Percentiles rank a stretch among this genome's conserved stretches.
These are phyloP conservation scores for Danionella cerebrum DNA, from an alignment of 2,113 vertebrate species.

Conservation along the genomic window DNA sequence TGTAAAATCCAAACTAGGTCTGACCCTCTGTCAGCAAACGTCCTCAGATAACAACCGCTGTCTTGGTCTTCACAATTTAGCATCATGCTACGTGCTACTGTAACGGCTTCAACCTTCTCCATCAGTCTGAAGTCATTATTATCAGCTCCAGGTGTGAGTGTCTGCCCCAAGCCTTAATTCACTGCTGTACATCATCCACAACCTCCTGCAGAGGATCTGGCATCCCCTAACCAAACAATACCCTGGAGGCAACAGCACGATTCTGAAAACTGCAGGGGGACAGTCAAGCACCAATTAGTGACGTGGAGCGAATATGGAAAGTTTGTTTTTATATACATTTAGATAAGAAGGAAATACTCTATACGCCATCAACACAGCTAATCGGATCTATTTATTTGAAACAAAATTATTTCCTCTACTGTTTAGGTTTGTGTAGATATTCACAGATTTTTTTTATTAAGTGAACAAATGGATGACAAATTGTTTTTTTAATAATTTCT, in stretches of 20 bases:
- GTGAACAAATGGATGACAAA: too few relatives aligned
- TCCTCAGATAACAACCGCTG: neutral
- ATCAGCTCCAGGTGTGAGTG: constrained; percentile 24
- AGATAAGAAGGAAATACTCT: neutral
- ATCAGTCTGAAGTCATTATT: constrained; percentile 15
- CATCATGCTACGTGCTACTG: neutral
- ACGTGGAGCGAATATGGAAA: constrained; percentile 10
- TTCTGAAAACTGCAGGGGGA: constrained; percentile 14
- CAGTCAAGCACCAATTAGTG: constrained; percentile 19
- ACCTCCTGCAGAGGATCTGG: constrained; percentile 11
- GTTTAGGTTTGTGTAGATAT: too few relatives aligned
- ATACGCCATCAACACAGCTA: neutral
- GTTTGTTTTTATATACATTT: neutral
- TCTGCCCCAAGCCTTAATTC: constrained; percentile 13
- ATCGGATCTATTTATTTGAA: neutral
- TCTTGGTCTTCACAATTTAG: constrained; percentile 13
- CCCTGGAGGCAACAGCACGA: constrained; percentile 10
- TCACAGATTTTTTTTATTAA: too few relatives aligned
- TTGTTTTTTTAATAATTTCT: too few relatives aligned
- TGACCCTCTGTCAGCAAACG: constrained; percentile 10
- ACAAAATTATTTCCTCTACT: too few relatives aligned
- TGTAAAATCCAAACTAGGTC: neutral
- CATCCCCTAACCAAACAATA: constrained; percentile 9
- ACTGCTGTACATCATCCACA: constrained; percentile 15
- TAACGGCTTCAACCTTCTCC: constrained; percentile 16